phyloP scores from a whole-genome alignment of 2,113 vertebrate genomes.

The Rhynchopsitta pachyrhyncha region DNA sequence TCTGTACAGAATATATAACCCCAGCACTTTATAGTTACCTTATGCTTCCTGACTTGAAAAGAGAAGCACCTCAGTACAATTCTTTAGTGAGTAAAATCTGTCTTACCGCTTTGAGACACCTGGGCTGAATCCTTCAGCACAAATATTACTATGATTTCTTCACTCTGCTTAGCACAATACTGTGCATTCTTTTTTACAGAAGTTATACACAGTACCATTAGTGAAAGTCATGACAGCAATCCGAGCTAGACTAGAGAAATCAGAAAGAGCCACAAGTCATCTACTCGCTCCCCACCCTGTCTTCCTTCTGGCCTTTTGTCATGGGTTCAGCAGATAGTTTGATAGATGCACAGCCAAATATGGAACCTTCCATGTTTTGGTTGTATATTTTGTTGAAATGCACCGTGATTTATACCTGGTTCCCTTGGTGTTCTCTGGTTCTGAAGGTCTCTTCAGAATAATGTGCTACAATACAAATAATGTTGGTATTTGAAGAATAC shows the following conservation, averaged over 20 bases:
- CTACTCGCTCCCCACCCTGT: accelerated
- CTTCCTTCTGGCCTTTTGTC: neutral
- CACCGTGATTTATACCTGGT: neutral
- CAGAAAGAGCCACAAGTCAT: neutral
- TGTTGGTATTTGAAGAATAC: neutral
- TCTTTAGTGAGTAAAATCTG: neutral
- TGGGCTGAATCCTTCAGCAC: neutral
- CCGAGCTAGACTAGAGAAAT: neutral
- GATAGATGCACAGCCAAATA: neutral
- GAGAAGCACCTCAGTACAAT: neutral
- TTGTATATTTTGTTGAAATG: neutral
- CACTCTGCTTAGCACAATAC: neutral
- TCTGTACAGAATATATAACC: neutral
- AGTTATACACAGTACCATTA: neutral
- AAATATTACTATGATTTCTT: neutral
- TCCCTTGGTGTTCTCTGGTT: neutral
- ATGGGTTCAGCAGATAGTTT: neutral
- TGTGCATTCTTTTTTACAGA: neutral
- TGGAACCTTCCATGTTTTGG: neutral
- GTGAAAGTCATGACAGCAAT: neutral
- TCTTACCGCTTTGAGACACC: neutral
- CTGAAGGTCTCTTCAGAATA: neutral
- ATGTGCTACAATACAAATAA: neutral
- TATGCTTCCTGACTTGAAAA: neutral
- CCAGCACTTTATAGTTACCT: neutral